Conservation (phyloP, 2,888 invertebrate genomes). For the Eledona agricola region DNA sequence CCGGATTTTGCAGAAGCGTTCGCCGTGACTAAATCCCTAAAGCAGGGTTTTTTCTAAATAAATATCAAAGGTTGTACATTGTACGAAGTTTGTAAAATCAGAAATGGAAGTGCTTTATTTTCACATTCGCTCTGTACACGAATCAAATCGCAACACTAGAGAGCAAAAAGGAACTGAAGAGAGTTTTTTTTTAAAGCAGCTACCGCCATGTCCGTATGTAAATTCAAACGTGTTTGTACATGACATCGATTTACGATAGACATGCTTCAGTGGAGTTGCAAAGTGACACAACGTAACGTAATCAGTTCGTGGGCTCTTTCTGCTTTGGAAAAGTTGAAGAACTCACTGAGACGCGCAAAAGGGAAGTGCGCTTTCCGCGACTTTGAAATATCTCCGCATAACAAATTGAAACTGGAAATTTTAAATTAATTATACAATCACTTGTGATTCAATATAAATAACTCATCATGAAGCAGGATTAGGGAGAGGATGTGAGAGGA, state of each 20-base stretch:
- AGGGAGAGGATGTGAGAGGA: too few species aligned
- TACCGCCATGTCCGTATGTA: constrained; percentile 27
- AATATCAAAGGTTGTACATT: constrained; percentile 8
- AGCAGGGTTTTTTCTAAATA: constrained; percentile 10
- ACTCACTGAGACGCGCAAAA: constrained; percentile 22
- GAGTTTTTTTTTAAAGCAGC: constrained; percentile 9
- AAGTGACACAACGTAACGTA: constrained; percentile 29
- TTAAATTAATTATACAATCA: too few species aligned
- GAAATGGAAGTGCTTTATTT: constrained; percentile 7
- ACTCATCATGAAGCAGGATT: too few species aligned
- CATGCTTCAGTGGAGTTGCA: constrained; percentile 25
- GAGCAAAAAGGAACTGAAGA: constrained; percentile 11
- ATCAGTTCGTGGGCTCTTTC: constrained; percentile 18
- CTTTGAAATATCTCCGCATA: constrained; percentile 12
- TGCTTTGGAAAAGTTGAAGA: constrained; percentile 21
- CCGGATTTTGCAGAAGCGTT: constrained; percentile 6
- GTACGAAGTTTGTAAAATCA: constrained; percentile 10
- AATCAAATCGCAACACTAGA: constrained; percentile 24
- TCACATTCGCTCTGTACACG: constrained; percentile 8
- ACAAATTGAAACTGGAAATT: constrained; percentile 5
- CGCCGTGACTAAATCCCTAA: constrained; percentile 8
- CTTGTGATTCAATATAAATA: too few species aligned
- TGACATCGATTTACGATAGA: constrained; percentile 41
- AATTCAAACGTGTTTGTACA: constrained; percentile 38
- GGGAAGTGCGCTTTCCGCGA: constrained; percentile 11